These are phyloP conservation scores for Deroptyus accipitrinus DNA, from an alignment of 2,113 vertebrate genomes.

Conservation along the genomic window DNA sequence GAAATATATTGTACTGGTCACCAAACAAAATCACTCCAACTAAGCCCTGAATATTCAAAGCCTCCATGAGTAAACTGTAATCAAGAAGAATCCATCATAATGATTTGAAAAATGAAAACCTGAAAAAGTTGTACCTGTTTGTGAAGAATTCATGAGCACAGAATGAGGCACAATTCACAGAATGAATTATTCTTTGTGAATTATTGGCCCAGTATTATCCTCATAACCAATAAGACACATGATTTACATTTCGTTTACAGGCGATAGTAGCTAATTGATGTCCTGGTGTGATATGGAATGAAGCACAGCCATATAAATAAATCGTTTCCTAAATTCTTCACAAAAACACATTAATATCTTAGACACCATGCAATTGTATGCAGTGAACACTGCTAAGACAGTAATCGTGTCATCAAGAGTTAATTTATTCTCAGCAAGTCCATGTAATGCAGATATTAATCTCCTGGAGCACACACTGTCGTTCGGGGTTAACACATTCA, in stretches of 20 bases:
- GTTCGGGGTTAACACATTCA: constrained; percentile 63
- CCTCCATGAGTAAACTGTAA: neutral
- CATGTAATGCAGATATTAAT: constrained; percentile 74
- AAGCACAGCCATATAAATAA: constrained; percentile 65
- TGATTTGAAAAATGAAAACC: constrained; percentile 24
- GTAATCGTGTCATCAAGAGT: constrained; percentile 73
- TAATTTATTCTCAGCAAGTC: constrained; percentile 74
- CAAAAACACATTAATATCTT: constrained; percentile 72
- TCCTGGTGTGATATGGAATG: constrained; percentile 70
- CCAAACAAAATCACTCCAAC: neutral
- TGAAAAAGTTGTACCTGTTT: constrained; percentile 43
- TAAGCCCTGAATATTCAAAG: constrained; percentile 6
- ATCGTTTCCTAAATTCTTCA: constrained; percentile 70
- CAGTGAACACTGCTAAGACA: constrained; percentile 64
- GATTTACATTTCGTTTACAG: constrained; percentile 68
- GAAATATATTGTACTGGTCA: neutral
- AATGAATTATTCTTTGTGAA: constrained; percentile 68
- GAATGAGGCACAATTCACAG: constrained; percentile 29
- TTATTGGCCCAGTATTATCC: constrained; percentile 53
- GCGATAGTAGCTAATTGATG: constrained; percentile 62
- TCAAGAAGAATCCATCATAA: neutral
- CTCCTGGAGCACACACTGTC: constrained; percentile 61
- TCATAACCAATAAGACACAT: constrained; percentile 59
- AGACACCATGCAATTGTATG: constrained; percentile 69
- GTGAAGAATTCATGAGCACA: constrained; percentile 41